A percentile compares a stretch with the other conserved stretches of the same genome.
phyloP scores from a whole-genome alignment of 2,888 invertebrate genomes.

The Rotaria socialis region DNA sequence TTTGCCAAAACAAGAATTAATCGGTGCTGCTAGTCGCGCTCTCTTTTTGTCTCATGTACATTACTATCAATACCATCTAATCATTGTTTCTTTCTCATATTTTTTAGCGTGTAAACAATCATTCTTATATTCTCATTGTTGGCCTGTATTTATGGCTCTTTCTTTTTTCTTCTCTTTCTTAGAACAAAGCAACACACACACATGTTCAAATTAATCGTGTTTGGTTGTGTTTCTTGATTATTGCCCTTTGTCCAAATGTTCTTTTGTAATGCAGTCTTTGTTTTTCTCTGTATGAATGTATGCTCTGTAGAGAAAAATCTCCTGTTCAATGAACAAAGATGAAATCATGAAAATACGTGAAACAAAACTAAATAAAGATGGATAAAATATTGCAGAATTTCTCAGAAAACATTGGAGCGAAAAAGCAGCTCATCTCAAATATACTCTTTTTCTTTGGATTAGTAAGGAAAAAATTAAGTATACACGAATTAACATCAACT shows the following conservation, averaged over 20 bases:
- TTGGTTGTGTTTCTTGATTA: not conserved
- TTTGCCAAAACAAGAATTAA: not conserved
- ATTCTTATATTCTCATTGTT: constrained; percentile 4
- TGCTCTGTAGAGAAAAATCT: not conserved
- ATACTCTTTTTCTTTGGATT: no score
- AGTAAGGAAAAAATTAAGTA: no score
- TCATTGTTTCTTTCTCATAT: not conserved
- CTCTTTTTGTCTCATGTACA: not conserved
- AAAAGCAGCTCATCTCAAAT: no score
- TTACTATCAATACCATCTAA: not conserved
- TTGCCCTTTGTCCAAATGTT: constrained; percentile 1
- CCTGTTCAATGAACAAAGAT: constrained; percentile 26
- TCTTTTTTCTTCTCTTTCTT: not conserved
- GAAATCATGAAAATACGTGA: not conserved
- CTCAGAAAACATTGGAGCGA: no score
- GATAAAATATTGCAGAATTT: not conserved
- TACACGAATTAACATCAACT: no score
- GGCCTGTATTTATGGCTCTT: not conserved
- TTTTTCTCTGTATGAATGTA: not conserved
- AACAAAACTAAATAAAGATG: not conserved
- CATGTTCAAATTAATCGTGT: not conserved
- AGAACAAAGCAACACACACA: not conserved
- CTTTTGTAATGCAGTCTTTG: not conserved
- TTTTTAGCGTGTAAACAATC: constrained; percentile 21
- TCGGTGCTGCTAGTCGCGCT: constrained; percentile 22